phyloP scores from a whole-genome alignment of 1,140 invertebrate species.

The Maniola jurtina region DNA sequence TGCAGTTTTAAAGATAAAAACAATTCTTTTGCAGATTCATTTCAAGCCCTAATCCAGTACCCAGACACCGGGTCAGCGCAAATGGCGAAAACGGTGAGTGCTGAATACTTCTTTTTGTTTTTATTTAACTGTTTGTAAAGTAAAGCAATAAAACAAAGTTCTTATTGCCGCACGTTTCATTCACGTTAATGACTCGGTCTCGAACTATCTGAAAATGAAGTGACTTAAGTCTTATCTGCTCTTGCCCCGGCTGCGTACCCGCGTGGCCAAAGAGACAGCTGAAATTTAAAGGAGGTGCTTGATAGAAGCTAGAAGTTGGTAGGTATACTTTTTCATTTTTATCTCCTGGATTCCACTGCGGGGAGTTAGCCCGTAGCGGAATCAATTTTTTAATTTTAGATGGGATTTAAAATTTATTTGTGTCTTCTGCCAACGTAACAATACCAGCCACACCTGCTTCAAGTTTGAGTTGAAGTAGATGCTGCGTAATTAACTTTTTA shows the following conservation, averaged over 20 bases:
- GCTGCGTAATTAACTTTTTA: too few species aligned
- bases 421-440: too few species aligned
- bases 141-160: conserved; percentile 73
- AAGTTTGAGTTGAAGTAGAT: too few species aligned
- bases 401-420: too few species aligned
- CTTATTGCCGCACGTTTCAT: conserved; percentile 69
- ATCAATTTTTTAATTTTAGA: too few species aligned
- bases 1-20: conserved; percentile 14
- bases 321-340: too few species aligned
- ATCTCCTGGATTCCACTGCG: too few species aligned
- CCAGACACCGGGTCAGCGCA: conserved; percentile 97
- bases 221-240: conserved; percentile 46
- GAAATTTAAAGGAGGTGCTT: too few species aligned
- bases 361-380: too few species aligned
- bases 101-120: conserved; percentile 58
- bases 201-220: conserved; percentile 64
- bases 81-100: conserved; percentile 94
- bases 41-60: conserved; percentile 99
- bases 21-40: conserved; percentile 90
- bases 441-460: too few species aligned
- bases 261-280: too few species aligned
- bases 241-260: conserved; percentile 28
- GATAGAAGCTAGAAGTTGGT: too few species aligned
- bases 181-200: conserved; percentile 68
- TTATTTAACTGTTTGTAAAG: conserved; percentile 72